Evolutionary conservation across 2,797 vertebrate genomes (phyloP).

Genomic region (Discoglossus pictus): DNA sequence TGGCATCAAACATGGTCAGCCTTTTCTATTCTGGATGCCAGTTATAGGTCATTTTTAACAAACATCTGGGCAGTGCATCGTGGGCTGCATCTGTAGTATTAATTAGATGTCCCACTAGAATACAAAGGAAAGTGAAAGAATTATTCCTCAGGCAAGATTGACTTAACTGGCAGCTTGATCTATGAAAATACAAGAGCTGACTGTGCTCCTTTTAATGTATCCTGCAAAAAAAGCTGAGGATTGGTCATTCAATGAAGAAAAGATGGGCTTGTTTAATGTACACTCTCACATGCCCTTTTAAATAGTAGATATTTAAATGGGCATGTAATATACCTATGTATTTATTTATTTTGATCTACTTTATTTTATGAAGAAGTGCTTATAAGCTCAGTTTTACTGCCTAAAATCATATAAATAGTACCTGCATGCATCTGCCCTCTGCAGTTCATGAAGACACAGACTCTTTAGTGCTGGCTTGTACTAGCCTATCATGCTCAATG

Average conservation of each 20-base stretch:
- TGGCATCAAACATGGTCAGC: slow-evolving; percentile 15
- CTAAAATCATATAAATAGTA: no score
- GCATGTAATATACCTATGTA: no score
- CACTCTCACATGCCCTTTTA: no score
- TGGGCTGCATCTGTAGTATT: slow-evolving; percentile 52
- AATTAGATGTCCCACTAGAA: slow-evolving; percentile 57
- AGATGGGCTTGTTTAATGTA: no score
- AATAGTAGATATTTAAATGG: no score
- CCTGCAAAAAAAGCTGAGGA: slow-evolving; percentile 8
- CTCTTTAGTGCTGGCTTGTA: no score
- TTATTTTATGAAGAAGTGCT: no score
- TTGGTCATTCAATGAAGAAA: slow-evolving; percentile 15
- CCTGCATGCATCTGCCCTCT: no score
- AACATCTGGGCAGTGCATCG: slow-evolving; percentile 55
- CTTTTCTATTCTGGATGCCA: slow-evolving; percentile 45
- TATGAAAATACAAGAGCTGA: slow-evolving; percentile 28
- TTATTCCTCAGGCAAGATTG: slow-evolving; percentile 49
- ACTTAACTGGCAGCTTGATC: slow-evolving; percentile 30
- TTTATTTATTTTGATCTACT: no score
- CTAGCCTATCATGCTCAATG: no score
- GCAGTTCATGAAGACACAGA: no score
- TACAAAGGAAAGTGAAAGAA: slow-evolving; percentile 42
- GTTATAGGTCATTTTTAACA: slow-evolving; percentile 43
- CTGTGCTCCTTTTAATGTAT: slow-evolving; percentile 24
- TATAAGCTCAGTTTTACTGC: no score